Evolutionary conservation across 2,797 vertebrate genomes (phyloP), one percentile per base, ranked within the genome.

Genomic region (Rousettus madagascariensis): DNA sequence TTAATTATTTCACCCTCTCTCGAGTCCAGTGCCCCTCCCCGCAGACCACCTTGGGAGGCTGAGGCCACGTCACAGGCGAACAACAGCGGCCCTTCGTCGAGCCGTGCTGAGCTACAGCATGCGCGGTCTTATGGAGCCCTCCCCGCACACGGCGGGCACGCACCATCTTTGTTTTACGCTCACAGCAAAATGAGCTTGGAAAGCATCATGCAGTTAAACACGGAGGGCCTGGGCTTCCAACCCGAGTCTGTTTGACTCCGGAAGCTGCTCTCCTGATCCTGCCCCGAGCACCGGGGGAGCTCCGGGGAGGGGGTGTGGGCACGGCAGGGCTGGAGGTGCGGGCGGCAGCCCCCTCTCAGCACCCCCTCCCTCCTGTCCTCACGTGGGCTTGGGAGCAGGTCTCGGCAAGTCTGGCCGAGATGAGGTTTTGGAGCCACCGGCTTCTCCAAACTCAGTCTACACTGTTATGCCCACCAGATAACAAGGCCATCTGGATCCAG

Each of bases 161-260:
- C 15, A 3, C 30, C 20, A 38, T 28, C 20, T 57, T 17, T 1
- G 0, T 53, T 66, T 83, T 7, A 78, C 2, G 10, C 30, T 11
- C 63, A 86, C 20, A 92, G 69, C 53, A 82, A 66, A 65, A 36
- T 16, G 33, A 38, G 24, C 68, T 22, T 33, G 20, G 90, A 94
- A 68, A 83, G 4, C 4, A 43, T 24, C 53, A 46, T 9, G 8
- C 0, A 13, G 24, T 28, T 51, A n/a, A 61, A 85, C 68, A 28
- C 9, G 1, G 15, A 89, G 74, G 84, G 84, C 30, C 5, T 11
- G 83, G 68, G 89, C 66, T 77, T 61, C 1, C 26, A 93, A 91
- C 63, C 66, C 22, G 53, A n/a, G 86, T 51, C 83, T 51, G n/a
- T 43, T 28, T 28, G 75, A 55, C 13, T 93, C 24, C 26, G 53